phyloP scores from a whole-genome alignment of 2,888 invertebrate species.

The Isoperla grammatica region DNA sequence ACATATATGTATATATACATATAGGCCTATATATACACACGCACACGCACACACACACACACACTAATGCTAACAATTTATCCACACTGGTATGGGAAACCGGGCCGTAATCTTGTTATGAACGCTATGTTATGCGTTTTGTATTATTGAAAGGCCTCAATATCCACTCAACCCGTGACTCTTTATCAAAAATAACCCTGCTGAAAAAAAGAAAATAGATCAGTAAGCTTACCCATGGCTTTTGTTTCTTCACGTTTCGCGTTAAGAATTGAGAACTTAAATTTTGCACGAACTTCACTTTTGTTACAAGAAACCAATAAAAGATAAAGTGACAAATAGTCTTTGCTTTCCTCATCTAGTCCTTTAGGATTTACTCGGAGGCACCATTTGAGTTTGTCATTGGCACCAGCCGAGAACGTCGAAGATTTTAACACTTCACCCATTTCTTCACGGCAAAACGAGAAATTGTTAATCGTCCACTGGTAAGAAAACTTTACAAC shows the following conservation, averaged over 20 bases:
- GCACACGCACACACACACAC: too few species aligned
- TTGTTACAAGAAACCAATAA: constrained; percentile 99
- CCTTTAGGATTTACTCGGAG: constrained; percentile 99
- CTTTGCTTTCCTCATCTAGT: constrained; percentile 99
- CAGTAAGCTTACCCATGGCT: constrained; percentile 80
- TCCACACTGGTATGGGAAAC: too few species aligned
- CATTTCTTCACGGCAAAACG: constrained; percentile 99
- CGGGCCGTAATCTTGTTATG: too few species aligned
- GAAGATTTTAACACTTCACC: constrained; percentile 99
- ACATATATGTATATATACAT: too few species aligned
- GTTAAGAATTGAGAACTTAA: constrained; percentile 99
- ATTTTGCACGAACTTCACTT: constrained; percentile 99
- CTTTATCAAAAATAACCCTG: too few species aligned
- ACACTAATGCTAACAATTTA: too few species aligned
- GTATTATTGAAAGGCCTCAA: too few species aligned
- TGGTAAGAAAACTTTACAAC: constrained; percentile 99
- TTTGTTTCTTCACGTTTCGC: constrained; percentile 99
- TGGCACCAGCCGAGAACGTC: constrained; percentile 98
- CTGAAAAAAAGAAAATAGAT: too few species aligned
- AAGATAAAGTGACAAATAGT: constrained; percentile 97
- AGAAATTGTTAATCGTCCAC: constrained; percentile 99
- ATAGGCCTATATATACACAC: too few species aligned
- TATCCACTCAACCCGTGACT: too few species aligned
- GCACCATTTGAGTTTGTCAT: constrained; percentile 99
- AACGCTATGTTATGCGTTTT: too few species aligned